Evolutionary conservation across 2,113 vertebrate species (phyloP), one percentile per base, ranked within the genome.

Genomic region (Grallaria varia): DNA sequence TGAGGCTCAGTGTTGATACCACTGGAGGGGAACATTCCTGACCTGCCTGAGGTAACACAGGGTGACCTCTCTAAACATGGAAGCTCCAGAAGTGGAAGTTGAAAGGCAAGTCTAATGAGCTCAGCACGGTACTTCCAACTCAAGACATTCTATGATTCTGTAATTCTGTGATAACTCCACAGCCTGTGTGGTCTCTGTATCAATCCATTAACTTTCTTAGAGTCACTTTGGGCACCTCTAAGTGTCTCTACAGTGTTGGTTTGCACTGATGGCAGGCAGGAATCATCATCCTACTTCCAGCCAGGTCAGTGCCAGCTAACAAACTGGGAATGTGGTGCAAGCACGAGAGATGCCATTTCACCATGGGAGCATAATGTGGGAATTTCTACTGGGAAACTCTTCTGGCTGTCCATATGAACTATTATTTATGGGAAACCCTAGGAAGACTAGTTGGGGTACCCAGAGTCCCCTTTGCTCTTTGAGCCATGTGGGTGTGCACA

Each of bases 201-300:
- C 47, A 10, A 27, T 9, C 5, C 18, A 22, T 31, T 0, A 0
- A 47, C 47, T 52, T 21, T 66, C n/a, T 33, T 63, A 39, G 39
- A 55, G 39, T 66, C 62, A 15, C 35, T 55, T 27, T 18, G 75
- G 33, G 5, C 21, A 17, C 12, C 8, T 76, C 30, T 59, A 31
- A 37, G 23, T n/a, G 16, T n/a, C 22, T 24, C 2, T 20, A 23
- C 1, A 0, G 23, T 17, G 20, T 19, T 5, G 1, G 4, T 33
- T 27, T 40, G 50, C 30, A 8, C 19, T 53, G 11, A 8, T 42
- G 58, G 3, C 44, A 64, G 45, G 11, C 21, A 85, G 50, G 21
- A 76, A 59, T 33, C 2, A 2, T 45, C 30, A 19, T 7, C 13
- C 14, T 47, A 2, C 37, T 52, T 58, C 63, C 50, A 58, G 14